phyloP scores from a whole-genome alignment of 2,888 invertebrate genomes.

The Oscheius onirici region DNA sequence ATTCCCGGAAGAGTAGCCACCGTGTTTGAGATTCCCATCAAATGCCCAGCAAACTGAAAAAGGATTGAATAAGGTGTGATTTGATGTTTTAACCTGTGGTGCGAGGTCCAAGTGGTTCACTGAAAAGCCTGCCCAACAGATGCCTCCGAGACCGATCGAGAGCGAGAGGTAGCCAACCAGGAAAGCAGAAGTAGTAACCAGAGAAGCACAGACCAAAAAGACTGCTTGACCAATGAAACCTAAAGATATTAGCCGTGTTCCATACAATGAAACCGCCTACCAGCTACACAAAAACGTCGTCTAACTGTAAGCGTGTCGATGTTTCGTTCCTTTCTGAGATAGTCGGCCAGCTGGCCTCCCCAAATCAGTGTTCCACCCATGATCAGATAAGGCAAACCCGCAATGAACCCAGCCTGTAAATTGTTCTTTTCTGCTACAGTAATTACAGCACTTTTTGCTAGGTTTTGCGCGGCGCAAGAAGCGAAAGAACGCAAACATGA shows the following conservation, averaged over 20 bases:
- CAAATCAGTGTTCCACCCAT: constrained; percentile 85
- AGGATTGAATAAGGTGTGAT: not conserved
- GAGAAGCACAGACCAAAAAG: constrained; percentile 86
- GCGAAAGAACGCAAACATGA: constrained; percentile 15
- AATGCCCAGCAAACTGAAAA: constrained; percentile 81
- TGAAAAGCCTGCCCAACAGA: constrained; percentile 88
- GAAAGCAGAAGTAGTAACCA: constrained; percentile 78
- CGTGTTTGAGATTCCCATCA: constrained; percentile 92
- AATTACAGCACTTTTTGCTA: constrained; percentile 4
- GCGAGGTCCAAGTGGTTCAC: constrained; percentile 87
- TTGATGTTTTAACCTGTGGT: constrained; percentile 77
- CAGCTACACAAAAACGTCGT: constrained; percentile 81
- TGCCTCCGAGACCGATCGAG: constrained; percentile 87
- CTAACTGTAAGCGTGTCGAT: constrained; percentile 79
- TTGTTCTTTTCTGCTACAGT: not conserved
- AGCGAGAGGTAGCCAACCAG: constrained; percentile 86
- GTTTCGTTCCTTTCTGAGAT: constrained; percentile 74
- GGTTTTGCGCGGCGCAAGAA: constrained; percentile 3
- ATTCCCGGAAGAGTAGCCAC: constrained; percentile 90
- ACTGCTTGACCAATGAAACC: constrained; percentile 83
- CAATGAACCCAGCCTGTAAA: constrained; percentile 84
- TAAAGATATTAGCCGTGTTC: constrained; percentile 48
- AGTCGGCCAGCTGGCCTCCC: constrained; percentile 86
- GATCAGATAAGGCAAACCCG: constrained; percentile 87
- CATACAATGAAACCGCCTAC: constrained; percentile 71